Evolutionary conservation across 2,888 invertebrate genomes (phyloP), one percentile per base, ranked within the genome.

Genomic region (Panzeria rudis): DNA sequence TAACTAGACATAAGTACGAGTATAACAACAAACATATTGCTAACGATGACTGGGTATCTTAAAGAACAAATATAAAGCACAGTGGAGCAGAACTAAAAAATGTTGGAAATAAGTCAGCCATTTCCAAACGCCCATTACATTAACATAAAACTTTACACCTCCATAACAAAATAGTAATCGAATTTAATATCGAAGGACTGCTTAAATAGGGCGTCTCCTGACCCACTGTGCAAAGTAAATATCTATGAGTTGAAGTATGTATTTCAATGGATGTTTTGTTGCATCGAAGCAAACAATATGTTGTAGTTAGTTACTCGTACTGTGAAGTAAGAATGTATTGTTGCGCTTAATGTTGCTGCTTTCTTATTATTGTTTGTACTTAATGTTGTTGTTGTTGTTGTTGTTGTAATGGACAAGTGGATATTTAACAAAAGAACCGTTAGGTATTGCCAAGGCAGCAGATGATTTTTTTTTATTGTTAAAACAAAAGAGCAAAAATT

Each of bases 371-470:
- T 35, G 13, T 69, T 73, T 66, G 50, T 52, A 64, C 25, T 61
- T 62, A 52, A 17, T 69, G 44, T 61, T 56, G 64, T 61, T 64
- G 71, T 61, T 64, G 71, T 29, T 29, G 29, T 29, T 29, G 29
- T 29, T 29, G 64, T 66, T 64, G 76, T 61, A 62, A 52, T 76
- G 54, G 61, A 84, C 84, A 84, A 84, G 84, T 84, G 84, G 76
- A 84, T 84, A 84, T 84, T 84, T 84, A 80, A 84, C 72, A 71
- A 80, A 84, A 76, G 72, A 80, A 84, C 80, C 80, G 84, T 84
- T 84, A 84, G 72, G n/a, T 54, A 84, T 72, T 71, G 38, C 76
- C 38, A 72, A 72, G 54, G 47, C 66, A 71, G 44, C 20, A 59
- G 20, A 41, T 41, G 32, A 13, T 13, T 6, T 38, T 13, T 11